Evolutionary conservation across 1,140 invertebrate genomes (phyloP).

Genomic region (Drosophila kurseongensis): DNA sequence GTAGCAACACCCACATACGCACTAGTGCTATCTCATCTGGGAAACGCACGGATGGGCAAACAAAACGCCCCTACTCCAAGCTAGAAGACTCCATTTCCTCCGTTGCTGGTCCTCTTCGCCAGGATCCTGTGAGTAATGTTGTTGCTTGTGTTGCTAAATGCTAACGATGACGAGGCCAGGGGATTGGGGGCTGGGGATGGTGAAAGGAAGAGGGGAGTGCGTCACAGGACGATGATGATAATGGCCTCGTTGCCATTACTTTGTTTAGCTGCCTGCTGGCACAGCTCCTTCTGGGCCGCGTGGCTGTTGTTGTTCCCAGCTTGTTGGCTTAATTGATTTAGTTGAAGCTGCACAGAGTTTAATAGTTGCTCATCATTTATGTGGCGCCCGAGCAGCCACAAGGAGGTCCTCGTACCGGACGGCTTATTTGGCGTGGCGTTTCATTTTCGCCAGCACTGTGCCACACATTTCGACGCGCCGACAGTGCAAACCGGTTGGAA

Average conservation of each 20-base stretch:
- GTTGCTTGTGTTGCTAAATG: slow-evolving; percentile 70
- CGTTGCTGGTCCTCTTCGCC: not conserved
- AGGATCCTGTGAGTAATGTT: slow-evolving; percentile 66
- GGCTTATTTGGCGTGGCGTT: slow-evolving; percentile 27
- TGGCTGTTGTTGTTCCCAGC: slow-evolving; percentile 42
- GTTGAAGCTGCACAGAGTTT: slow-evolving; percentile 66
- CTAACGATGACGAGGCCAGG: slow-evolving; percentile 41
- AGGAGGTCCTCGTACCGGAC: not conserved
- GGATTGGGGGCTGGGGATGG: not conserved
- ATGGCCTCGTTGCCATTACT: slow-evolving; percentile 67
- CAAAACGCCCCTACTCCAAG: slow-evolving; percentile 7
- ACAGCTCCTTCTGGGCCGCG: slow-evolving; percentile 21
- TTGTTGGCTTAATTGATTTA: slow-evolving; percentile 80
- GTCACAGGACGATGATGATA: slow-evolving; percentile 68
- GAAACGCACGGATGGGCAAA: slow-evolving; percentile 57
- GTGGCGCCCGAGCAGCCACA: slow-evolving; percentile 17
- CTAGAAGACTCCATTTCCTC: slow-evolving; percentile 21
- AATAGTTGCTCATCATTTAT: slow-evolving; percentile 75
- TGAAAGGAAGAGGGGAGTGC: slow-evolving; percentile 1
- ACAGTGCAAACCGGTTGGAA: slow-evolving; percentile 50
- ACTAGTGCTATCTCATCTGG: slow-evolving; percentile 50
- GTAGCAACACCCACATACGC: slow-evolving; percentile 30
- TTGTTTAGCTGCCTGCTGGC: slow-evolving; percentile 43
- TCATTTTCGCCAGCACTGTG: slow-evolving; percentile 66
- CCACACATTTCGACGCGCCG: slow-evolving; percentile 47